These are phyloP conservation scores for Steinernema hermaphroditum DNA, from an alignment of 2,888 invertebrate genomes.

Conservation along the genomic window DNA sequence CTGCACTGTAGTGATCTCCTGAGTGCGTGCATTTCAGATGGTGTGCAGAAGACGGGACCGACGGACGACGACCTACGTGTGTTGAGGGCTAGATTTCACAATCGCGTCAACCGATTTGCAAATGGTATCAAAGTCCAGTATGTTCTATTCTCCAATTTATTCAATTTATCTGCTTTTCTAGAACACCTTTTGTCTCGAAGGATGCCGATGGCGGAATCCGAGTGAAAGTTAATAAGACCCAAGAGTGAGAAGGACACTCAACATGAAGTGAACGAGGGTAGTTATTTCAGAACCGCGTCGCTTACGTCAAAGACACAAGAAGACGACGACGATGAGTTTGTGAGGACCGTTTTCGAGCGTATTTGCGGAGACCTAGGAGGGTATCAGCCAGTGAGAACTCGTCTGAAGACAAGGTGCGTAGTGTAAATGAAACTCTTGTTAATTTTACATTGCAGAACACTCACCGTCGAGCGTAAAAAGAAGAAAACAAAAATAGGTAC, in stretches of 20 bases:
- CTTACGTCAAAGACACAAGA: not conserved
- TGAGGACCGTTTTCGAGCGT: not conserved
- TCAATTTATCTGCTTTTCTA: not conserved
- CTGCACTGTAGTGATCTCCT: too few species aligned
- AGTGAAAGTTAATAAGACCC: not conserved
- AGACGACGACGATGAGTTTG: not conserved
- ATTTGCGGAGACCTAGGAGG: not conserved
- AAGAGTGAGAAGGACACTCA: not conserved
- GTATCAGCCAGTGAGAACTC: not conserved
- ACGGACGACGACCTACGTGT: not conserved
- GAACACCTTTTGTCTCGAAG: not conserved
- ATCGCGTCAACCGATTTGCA: not conserved
- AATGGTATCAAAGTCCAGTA: not conserved
- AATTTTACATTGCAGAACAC: not conserved
- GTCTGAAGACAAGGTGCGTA: not conserved
- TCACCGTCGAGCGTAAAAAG: not conserved
- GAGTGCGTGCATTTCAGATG: too few species aligned
- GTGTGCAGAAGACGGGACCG: not conserved
- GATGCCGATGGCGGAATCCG: constrained; percentile 7
- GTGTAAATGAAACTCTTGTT: not conserved
- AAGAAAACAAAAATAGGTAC: not conserved
- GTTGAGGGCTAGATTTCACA: not conserved
- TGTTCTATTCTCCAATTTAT: not conserved
- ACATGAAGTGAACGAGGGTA: not conserved
- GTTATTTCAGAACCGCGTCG: not conserved